Percentiles rank a stretch among this genome's conserved stretches.
Conservation (phyloP, 1,140 invertebrate species). For the Atta texana region DNA sequence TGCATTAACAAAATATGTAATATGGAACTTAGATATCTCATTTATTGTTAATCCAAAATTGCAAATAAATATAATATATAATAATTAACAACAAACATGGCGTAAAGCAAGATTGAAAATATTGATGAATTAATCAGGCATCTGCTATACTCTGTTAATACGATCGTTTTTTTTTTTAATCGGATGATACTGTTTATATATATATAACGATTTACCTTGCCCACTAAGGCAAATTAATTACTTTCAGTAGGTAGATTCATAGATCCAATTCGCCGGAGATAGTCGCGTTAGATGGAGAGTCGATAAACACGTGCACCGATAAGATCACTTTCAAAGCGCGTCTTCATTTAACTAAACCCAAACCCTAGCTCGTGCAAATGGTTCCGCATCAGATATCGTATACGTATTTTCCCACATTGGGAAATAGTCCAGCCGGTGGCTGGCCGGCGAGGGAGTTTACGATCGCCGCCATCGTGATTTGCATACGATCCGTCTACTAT, state of each 20-base stretch:
- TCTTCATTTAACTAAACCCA: slow-evolving; percentile 41
- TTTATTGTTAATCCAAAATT: too few species aligned
- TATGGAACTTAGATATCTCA: background rate
- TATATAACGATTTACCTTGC: slow-evolving; percentile 10
- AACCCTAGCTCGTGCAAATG: slow-evolving; percentile 14
- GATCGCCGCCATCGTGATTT: slow-evolving; percentile 44
- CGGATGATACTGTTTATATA: background rate
- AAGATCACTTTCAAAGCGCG: slow-evolving; percentile 47
- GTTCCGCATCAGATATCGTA: slow-evolving; percentile 33
- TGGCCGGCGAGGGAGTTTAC: slow-evolving; percentile 28
- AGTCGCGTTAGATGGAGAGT: slow-evolving; percentile 31
- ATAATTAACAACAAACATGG: background rate
- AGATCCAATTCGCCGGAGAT: slow-evolving; percentile 15
- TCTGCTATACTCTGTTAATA: background rate
- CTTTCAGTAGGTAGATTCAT: background rate
- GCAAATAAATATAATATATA: too few species aligned
- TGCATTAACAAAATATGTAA: background rate
- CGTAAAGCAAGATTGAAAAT: background rate
- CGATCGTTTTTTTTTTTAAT: slow-evolving; percentile 17
- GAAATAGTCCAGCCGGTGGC: slow-evolving; percentile 1
- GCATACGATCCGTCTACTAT: slow-evolving; percentile 29
- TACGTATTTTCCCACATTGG: slow-evolving; percentile 42
- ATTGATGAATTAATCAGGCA: background rate
- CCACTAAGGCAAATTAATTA: slow-evolving; percentile 46
- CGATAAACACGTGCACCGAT: slow-evolving; percentile 48